Evolutionary conservation across 1,140 invertebrate species (phyloP).

Genomic region (Panulirus ornatus): DNA sequence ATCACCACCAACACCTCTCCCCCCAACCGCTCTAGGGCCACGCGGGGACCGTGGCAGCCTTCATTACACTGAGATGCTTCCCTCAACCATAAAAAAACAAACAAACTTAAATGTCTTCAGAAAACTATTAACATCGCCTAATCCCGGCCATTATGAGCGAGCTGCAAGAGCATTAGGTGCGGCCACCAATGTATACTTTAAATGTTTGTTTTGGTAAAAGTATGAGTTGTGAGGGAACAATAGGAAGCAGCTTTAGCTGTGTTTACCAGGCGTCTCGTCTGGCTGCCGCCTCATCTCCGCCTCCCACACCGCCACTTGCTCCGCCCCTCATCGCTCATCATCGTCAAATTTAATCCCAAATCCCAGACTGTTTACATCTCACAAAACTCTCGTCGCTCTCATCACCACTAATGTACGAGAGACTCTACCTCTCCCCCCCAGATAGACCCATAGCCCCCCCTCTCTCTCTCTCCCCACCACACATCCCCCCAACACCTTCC

Average conservation of each 20-base stretch:
- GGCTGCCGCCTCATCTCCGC: not conserved
- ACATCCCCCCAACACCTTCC: not conserved
- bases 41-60: not conserved
- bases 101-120: conserved; percentile 2
- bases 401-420: conserved; percentile 3
- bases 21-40: not conserved
- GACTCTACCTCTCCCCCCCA: not conserved
- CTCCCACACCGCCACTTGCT: not conserved
- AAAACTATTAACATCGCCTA: not conserved
- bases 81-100: conserved; percentile 8
- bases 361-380: conserved; percentile 10
- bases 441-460: too few species aligned
- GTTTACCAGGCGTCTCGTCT: conserved; percentile 1
- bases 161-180: not conserved
- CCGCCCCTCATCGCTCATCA: conserved; percentile 1
- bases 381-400: conserved; percentile 17
- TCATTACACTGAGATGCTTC: not conserved
- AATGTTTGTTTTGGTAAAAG: not conserved
- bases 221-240: not conserved
- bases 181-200: not conserved
- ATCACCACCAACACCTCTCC: too few species aligned
- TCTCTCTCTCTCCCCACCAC: too few species aligned
- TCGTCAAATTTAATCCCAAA: conserved; percentile 8
- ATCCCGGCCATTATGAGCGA: not conserved
- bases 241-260: not conserved